phyloP scores from a whole-genome alignment of 1,140 invertebrate species.

The Pseudomyrmex sp. region DNA sequence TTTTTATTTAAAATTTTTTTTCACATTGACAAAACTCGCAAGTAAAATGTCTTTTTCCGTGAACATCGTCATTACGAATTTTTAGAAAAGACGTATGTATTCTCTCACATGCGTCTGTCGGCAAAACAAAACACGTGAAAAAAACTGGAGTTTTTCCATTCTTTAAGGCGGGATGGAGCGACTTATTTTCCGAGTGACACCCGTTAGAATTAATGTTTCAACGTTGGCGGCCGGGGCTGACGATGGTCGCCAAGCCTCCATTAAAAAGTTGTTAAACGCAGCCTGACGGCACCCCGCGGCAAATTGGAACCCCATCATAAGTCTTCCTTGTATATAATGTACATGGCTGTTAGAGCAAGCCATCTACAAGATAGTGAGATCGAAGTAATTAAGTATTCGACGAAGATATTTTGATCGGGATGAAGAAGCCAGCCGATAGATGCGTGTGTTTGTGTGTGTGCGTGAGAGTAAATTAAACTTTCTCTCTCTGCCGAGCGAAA shows the following conservation, averaged over 20 bases:
- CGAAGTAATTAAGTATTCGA: constrained; percentile 77
- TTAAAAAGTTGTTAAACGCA: constrained; percentile 86
- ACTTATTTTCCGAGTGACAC: constrained; percentile 76
- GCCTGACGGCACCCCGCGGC: constrained; percentile 84
- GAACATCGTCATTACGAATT: neutral
- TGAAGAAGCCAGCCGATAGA: constrained; percentile 30
- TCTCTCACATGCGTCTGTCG: neutral
- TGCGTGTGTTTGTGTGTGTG: neutral
- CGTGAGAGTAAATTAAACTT: constrained; percentile 41
- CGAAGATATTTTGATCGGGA: constrained; percentile 76
- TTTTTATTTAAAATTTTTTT: neutral
- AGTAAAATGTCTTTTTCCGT: too few relatives aligned
- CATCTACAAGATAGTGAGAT: constrained; percentile 76
- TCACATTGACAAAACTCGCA: neutral
- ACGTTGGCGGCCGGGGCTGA: constrained; percentile 77
- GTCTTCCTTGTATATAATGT: constrained; percentile 81
- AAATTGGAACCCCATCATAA: constrained; percentile 85
- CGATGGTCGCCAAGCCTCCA: constrained; percentile 83
- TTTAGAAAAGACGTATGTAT: constrained; percentile 3
- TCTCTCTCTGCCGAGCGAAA: constrained; percentile 18
- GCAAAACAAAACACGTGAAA: neutral
- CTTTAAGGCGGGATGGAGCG: constrained; percentile 26
- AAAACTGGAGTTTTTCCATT: constrained; percentile 13
- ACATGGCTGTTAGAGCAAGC: constrained; percentile 73
- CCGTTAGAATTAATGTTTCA: constrained; percentile 80